Evolutionary conservation across 1,140 invertebrate species (phyloP), one percentile per base, ranked within the genome.

Genomic region (Dinoponera quadriceps): DNA sequence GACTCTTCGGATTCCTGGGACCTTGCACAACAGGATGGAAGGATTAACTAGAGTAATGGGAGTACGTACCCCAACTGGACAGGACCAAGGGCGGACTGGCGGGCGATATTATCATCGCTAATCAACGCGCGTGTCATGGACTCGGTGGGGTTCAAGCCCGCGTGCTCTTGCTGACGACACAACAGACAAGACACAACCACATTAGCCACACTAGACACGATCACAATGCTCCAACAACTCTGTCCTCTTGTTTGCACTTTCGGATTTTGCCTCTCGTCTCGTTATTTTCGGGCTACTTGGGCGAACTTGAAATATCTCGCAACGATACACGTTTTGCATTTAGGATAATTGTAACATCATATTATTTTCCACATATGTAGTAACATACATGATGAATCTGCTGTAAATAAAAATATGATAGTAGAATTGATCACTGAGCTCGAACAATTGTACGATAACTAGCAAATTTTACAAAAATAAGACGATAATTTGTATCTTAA

Each of bases 111-210:
- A 95, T 98, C 97, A 94, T 98, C 97, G 95, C 96, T 97, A 95
- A 98, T 98, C 95, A 98, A 96, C 94, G 97, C 97, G 93, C 97
- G 96, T 94, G 97, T 98, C 97, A 98, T 98, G 94, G 97, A 98
- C 95, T 98, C 97, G 94, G 97, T 97, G 95, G 97, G 96, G 95
- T 96, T 97, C 93, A 97, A 96, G 95, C 97, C 97, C 96, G 97
- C 97, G 93, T 94, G 93, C 95, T 98, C 97, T 96, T 98, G 97
- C 97, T 98, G 96, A 95, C 95, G 92, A 95, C 94, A 96, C 94
- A 95, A 95, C 93, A 94, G 95, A 95, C 93, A 95, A 94, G 93
- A 95, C 95, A 95, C 94, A 95, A 96, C 95, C 96, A 95, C 94
- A 95, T 88, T 88, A 88, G 95, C 94, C 95, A 95, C 94, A 95